A percentile compares a stretch with the other conserved stretches of the same genome.
Evolutionary conservation across 2,888 invertebrate species (phyloP).

Genomic region (Atethmia centrago): DNA sequence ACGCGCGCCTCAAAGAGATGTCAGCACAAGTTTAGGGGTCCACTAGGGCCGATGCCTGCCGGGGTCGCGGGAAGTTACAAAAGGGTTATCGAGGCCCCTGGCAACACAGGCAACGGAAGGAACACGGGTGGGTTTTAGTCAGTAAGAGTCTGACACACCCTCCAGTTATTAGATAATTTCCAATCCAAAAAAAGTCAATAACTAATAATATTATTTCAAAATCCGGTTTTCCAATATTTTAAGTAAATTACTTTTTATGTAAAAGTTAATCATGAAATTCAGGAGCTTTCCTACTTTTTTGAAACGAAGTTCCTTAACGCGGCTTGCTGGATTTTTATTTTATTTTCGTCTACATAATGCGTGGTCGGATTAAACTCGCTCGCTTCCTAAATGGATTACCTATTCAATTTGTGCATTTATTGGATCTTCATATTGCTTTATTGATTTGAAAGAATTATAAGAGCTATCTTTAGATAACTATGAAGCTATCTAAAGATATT

Average conservation of each 20-base stretch:
- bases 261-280: not conserved
- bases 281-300: not conserved
- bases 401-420: not conserved
- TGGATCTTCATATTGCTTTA: not conserved
- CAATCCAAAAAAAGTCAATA: no score
- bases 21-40: no score
- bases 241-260: not conserved
- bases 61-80: no score
- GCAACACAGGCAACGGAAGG: no score
- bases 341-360: not conserved
- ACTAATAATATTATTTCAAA: not conserved
- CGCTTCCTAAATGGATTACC: not conserved
- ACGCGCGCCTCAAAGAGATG: no score
- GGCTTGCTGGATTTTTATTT: not conserved
- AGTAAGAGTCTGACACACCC: no score
- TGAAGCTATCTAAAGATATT: not conserved
- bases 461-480: not conserved
- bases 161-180: no score
- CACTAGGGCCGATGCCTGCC: no score
- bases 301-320: no score
- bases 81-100: no score
- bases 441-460: not conserved
- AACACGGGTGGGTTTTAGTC: no score
- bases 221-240: not conserved
- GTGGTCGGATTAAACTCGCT: not conserved